A percentile compares a stretch with the other conserved stretches of the same genome.
Conservation (phyloP, 1,140 invertebrate genomes). For the Melitaea cinxia region DNA sequence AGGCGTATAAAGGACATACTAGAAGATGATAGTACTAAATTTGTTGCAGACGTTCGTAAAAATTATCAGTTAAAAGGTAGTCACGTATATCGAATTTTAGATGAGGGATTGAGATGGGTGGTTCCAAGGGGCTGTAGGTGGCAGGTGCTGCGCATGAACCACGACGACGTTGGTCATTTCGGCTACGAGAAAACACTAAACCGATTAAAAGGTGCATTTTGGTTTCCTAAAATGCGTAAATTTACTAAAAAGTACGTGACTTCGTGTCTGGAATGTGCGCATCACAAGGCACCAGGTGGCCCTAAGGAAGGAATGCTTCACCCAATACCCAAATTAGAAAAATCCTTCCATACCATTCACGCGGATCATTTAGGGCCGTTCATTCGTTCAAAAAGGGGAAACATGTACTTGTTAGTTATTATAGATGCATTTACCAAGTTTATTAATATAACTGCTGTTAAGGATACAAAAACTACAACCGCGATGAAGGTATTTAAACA, state of each 20-base stretch:
- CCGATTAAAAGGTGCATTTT: constrained; percentile 9
- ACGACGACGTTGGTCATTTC: constrained; percentile 31
- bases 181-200: constrained; percentile 27
- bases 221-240: constrained; percentile 30
- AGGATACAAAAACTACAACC: neutral
- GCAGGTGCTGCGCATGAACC: constrained; percentile 24
- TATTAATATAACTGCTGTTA: neutral
- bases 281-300: constrained; percentile 44
- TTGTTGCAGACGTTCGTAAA: too few relatives aligned
- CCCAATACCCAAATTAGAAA: constrained; percentile 48
- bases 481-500: constrained; percentile 7
- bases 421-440: constrained; percentile 26
- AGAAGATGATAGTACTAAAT: too few relatives aligned
- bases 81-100: neutral
- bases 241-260: constrained; percentile 30
- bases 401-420: constrained; percentile 35
- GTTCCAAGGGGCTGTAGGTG: constrained; percentile 27
- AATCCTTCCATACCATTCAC: constrained; percentile 54
- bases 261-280: constrained; percentile 13
- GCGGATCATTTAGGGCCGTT: constrained; percentile 28
- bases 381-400: constrained; percentile 40
- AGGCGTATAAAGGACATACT: too few relatives aligned
- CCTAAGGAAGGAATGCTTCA: constrained; percentile 44
- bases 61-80: too few relatives aligned
- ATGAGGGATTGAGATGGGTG: constrained; percentile 10